Conservation (phyloP, 2,113 vertebrate species). For the Equus quagga region DNA sequence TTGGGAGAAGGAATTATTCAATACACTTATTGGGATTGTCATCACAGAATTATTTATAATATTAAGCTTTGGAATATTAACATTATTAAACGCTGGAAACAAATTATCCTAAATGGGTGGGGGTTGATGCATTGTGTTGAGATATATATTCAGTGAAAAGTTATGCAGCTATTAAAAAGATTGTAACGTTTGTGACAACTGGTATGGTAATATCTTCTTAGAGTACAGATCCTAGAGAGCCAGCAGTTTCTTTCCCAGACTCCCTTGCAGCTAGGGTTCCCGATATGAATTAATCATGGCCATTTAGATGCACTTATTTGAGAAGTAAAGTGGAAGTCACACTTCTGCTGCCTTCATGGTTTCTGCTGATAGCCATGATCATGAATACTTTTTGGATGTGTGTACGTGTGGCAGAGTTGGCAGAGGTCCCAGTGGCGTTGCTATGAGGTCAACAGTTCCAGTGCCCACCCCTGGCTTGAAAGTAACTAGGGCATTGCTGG, state of each 20-base stretch:
- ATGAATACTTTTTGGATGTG: background rate
- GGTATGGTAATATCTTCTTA: background rate
- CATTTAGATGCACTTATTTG: background rate
- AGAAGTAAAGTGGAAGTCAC: background rate
- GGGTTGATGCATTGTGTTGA: background rate
- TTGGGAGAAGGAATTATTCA: background rate
- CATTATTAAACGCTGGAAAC: background rate
- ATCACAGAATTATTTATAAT: background rate
- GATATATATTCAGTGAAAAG: background rate
- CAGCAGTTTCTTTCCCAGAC: background rate
- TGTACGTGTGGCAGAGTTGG: background rate
- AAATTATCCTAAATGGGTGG: background rate
- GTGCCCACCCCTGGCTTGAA: background rate
- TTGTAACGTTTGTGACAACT: background rate
- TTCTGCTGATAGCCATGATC: background rate
- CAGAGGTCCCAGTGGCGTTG: background rate
- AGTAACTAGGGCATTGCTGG: background rate
- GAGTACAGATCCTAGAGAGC: background rate
- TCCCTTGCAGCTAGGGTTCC: constrained; percentile 11
- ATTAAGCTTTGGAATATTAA: background rate
- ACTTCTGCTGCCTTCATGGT: background rate
- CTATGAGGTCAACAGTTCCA: background rate
- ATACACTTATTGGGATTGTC: background rate
- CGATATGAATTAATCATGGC: background rate
- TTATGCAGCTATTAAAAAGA: background rate